phyloP scores from a whole-genome alignment of 2,888 invertebrate genomes.

The Chrysina gloriosa region DNA sequence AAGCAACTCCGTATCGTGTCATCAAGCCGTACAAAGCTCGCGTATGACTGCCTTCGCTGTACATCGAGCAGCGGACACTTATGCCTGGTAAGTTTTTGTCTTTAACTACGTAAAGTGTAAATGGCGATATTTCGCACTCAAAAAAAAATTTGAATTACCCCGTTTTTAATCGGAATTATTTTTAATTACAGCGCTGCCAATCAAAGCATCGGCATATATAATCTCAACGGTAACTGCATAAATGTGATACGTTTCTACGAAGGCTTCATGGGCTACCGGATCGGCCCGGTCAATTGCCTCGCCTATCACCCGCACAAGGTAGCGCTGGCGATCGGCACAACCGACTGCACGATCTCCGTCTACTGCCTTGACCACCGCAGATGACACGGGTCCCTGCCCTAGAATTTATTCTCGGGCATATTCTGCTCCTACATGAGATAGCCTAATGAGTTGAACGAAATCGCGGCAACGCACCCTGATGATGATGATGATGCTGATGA shows the following conservation, averaged over 20 bases:
- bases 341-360: slow-evolving; percentile 86
- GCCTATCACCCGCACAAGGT: slow-evolving; percentile 91
- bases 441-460: slow-evolving; percentile 14
- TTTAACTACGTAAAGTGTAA: no score
- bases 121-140: neutral
- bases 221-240: slow-evolving; percentile 76
- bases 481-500: neutral
- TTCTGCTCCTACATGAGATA: slow-evolving; percentile 40
- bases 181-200: slow-evolving; percentile 74
- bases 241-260: slow-evolving; percentile 90
- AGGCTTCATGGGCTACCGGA: slow-evolving; percentile 89
- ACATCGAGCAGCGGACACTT: slow-evolving; percentile 81
- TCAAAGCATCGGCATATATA: slow-evolving; percentile 83
- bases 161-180: neutral
- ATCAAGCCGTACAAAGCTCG: slow-evolving; percentile 77
- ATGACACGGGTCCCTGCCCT: slow-evolving; percentile 69
- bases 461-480: neutral
- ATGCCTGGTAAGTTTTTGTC: slow-evolving; percentile 81
- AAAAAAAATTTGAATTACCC: no score
- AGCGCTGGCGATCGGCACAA: slow-evolving; percentile 86
- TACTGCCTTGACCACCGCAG: slow-evolving; percentile 78
- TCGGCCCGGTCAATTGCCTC: slow-evolving; percentile 88
- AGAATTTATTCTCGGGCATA: slow-evolving; percentile 42
- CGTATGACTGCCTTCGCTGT: slow-evolving; percentile 87
- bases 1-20: slow-evolving; percentile 69